Evolutionary conservation across 2,797 vertebrate species (phyloP).

Genomic region (Rhinoraja longicauda): DNA sequence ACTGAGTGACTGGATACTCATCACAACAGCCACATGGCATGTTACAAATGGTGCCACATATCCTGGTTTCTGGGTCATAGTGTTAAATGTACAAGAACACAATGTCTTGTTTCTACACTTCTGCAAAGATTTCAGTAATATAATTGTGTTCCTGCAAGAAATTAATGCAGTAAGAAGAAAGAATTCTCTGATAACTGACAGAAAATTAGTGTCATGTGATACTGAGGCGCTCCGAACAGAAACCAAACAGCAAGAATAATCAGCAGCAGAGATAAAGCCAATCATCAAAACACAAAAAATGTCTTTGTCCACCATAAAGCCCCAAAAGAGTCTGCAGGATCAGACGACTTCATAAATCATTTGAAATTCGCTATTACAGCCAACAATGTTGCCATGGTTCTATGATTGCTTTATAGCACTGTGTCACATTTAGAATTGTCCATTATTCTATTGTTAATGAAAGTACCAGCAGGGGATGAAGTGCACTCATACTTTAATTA

Average conservation of each 20-base stretch:
- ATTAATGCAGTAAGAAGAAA: background rate
- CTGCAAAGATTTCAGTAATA: background rate
- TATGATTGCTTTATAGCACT: background rate
- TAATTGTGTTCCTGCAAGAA: background rate
- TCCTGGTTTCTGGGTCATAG: background rate
- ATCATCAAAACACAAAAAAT: background rate
- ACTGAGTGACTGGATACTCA: background rate
- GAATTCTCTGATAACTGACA: background rate
- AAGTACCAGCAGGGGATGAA: conserved; percentile 4
- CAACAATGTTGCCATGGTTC: background rate
- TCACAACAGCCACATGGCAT: background rate
- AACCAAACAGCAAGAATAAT: background rate
- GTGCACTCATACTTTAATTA: conserved; percentile 29
- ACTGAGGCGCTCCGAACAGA: background rate
- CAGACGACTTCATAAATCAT: conserved; percentile 13
- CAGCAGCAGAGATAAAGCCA: background rate
- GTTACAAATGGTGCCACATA: background rate
- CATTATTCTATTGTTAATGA: conserved; percentile 21
- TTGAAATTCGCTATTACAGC: background rate
- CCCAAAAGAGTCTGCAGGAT: background rate
- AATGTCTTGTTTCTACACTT: background rate
- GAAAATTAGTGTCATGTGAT: background rate
- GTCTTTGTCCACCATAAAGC: background rate
- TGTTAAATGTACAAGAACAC: background rate
- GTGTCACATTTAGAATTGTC: conserved; percentile 7